Evolutionary conservation across 2,113 vertebrate genomes (phyloP).

Genomic region (Upupa epops): DNA sequence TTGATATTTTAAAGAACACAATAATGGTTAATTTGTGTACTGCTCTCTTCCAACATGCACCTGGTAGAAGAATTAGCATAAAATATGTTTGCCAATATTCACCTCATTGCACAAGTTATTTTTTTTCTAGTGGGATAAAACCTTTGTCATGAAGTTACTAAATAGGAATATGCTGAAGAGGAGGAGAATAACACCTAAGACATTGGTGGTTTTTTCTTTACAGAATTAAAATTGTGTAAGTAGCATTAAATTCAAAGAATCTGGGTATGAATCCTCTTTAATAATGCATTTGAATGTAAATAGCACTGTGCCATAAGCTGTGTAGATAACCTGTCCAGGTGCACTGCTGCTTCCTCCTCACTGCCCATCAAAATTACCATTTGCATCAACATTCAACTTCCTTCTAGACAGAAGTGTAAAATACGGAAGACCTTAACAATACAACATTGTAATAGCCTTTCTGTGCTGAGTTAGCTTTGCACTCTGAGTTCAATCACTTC

Average conservation of each 20-base stretch:
- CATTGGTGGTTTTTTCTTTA: rapidly evolving
- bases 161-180: background rate
- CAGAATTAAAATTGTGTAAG: background rate
- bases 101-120: background rate
- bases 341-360: background rate
- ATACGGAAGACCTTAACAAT: background rate
- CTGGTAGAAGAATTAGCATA: background rate
- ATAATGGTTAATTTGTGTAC: background rate
- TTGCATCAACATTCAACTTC: background rate
- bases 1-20: background rate
- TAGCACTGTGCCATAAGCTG: background rate
- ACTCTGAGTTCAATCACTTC: background rate
- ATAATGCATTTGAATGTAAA: background rate
- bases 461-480: background rate
- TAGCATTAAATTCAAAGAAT: background rate
- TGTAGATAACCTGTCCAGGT: background rate
- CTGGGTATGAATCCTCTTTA: background rate
- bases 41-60: background rate
- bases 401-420: background rate
- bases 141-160: background rate
- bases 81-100: background rate
- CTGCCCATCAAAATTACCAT: background rate
- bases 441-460: background rate
- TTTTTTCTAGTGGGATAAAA: background rate
- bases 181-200: background rate